A percentile compares a stretch with the other conserved stretches of the same genome.
Evolutionary conservation across 2,113 vertebrate species (phyloP).

Genomic region (Tetraodon nigroviridis): DNA sequence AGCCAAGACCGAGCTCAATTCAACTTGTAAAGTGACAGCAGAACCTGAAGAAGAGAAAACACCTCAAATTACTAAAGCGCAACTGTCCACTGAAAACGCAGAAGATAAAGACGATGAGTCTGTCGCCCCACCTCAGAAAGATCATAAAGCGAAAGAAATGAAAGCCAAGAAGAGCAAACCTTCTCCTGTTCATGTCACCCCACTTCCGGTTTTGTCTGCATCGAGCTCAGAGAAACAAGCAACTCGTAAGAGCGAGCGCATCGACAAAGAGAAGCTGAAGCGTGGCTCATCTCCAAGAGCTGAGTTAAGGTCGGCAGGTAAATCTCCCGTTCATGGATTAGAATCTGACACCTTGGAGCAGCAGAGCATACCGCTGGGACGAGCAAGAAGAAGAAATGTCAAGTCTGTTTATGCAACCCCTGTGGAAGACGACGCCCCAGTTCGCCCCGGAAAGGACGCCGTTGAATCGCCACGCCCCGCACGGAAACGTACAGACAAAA

Average conservation of each 20-base stretch:
- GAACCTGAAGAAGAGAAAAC: conserved; percentile 64
- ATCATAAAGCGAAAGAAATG: conserved; percentile 68
- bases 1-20: conserved; percentile 63
- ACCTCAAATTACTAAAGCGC: conserved; percentile 56
- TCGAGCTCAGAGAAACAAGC: conserved; percentile 80
- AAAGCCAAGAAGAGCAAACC: conserved; percentile 87
- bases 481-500: conserved; percentile 84
- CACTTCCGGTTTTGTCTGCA: conserved; percentile 54
- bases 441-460: conserved; percentile 78
- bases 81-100: conserved; percentile 46
- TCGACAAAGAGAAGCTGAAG: conserved; percentile 92
- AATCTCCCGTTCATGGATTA: conserved; percentile 81
- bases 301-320: conserved; percentile 81
- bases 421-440: conserved; percentile 79
- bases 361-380: conserved; percentile 78
- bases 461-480: conserved; percentile 80
- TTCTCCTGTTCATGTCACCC: conserved; percentile 63
- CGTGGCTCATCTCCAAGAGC: conserved; percentile 88
- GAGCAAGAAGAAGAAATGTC: conserved; percentile 89
- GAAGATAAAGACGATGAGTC: conserved; percentile 72
- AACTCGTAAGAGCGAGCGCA: conserved; percentile 93
- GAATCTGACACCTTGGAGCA: conserved; percentile 81
- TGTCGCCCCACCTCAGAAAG: conserved; percentile 71
- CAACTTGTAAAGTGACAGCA: conserved; percentile 20
- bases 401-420: conserved; percentile 91